Base-by-base conservation (phyloP, 2,113 vertebrate species). In the Helogale parvula region DNA sequence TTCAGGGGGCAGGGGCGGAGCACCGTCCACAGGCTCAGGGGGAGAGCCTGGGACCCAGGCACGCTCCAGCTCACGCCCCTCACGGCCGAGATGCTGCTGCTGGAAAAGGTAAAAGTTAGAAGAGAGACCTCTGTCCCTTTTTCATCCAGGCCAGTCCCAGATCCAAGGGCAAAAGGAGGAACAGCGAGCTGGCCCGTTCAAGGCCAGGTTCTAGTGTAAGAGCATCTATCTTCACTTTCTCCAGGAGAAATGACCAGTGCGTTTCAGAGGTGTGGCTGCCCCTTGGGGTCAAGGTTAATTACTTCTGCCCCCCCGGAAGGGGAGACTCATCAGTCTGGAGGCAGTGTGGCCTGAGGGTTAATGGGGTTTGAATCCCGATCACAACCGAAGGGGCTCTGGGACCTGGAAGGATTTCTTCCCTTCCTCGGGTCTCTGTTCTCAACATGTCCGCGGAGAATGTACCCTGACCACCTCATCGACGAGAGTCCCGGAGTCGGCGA, bases 371-470 rank as follows among this genome's bases (percentile, higher is more conserved):
- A 74, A 74, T 69, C 60, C 7, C 31, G 2, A 19, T n/a, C 31
- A 9, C 71, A 60, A 45, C 47, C 60, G 11, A 29, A 74, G 88
- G 50, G 86, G 35, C 69, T 69, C 14, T 45, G 71, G 81, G 31
- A 45, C 45, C 16, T 23, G 17, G 2, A 1, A 21, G 38, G 77
- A 25, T 27, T 66, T 38, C 16, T 50, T 84, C 38, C 57, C 17
- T 27, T 47, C 7, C 10, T 31, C 7, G 16, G 33, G 17, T 4
- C 65, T 41, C 66, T 54, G 33, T 27, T 69, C 25, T 82, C 13
- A 3, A 5, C 9, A 8, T 0, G 6, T 13, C 81, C 29, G 76
- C 31, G 0, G 0, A 60, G 11, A 29, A 33, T 5, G 4, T 29
- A 6, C 16, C 23, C 29, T 27, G 5, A 5, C 17, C 2, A 9